Conservation (phyloP, 2,888 invertebrate genomes). For the Teleiodes luculella region DNA sequence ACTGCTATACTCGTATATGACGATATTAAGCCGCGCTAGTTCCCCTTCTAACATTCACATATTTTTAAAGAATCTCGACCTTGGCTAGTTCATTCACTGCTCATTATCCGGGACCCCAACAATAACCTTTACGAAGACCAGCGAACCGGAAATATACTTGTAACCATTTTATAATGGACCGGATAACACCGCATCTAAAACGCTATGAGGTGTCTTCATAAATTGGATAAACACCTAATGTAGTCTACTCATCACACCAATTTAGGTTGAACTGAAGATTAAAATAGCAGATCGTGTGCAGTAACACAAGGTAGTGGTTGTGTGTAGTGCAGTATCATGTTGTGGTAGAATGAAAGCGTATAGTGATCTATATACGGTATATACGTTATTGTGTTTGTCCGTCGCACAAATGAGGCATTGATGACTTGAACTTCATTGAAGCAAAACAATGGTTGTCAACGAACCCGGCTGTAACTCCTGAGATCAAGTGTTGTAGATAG, state of each 20-base stretch:
- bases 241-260: conserved; percentile 27
- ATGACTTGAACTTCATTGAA: conserved; percentile 20
- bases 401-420: conserved; percentile 4
- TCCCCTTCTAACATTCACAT: not conserved
- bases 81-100: conserved; percentile 45
- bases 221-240: conserved; percentile 27
- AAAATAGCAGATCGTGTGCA: conserved; percentile 57
- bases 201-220: conserved; percentile 31
- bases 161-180: conserved; percentile 43
- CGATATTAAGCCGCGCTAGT: not conserved
- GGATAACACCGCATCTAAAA: conserved; percentile 19
- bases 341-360: not conserved
- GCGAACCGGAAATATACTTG: conserved; percentile 47
- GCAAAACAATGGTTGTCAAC: conserved; percentile 18
- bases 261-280: conserved; percentile 37
- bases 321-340: conserved; percentile 29
- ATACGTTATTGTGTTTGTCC: conserved; percentile 12
- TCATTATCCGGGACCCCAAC: conserved; percentile 36
- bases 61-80: conserved; percentile 41
- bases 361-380: conserved; percentile 15
- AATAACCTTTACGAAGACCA: conserved; percentile 43
- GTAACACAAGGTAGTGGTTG: conserved; percentile 48
- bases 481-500: not conserved
- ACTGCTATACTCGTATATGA: too few relatives aligned
- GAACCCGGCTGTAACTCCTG: not conserved